Percentiles rank a stretch among this genome's conserved stretches.
These are phyloP conservation scores for Cinclus cinclus DNA, from an alignment of 2,113 vertebrate genomes.

Conservation along the genomic window DNA sequence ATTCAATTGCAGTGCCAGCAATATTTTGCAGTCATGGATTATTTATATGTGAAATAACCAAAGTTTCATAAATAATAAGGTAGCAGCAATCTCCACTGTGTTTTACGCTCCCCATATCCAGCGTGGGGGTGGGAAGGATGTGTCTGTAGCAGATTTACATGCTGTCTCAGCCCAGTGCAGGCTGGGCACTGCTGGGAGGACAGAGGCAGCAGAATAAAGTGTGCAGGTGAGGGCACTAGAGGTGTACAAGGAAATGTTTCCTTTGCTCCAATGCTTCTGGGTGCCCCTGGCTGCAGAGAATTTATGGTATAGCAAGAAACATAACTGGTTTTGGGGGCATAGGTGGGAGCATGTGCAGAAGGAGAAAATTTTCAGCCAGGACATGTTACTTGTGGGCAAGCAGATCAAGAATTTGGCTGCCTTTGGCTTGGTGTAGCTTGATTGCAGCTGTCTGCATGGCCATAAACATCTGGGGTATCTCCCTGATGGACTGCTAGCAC, in stretches of 20 bases:
- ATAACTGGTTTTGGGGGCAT: background rate
- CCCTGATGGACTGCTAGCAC: background rate
- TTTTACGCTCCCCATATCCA: background rate
- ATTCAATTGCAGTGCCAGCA: slow-evolving; percentile 64
- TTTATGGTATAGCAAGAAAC: background rate
- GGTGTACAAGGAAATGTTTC: background rate
- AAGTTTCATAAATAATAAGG: slow-evolving; percentile 79
- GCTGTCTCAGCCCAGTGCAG: background rate
- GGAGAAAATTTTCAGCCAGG: background rate
- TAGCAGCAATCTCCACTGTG: slow-evolving; percentile 24
- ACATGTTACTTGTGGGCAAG: background rate
- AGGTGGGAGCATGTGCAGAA: background rate
- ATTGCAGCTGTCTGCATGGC: background rate
- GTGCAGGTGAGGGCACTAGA: background rate
- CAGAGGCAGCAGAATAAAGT: background rate
- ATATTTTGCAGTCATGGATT: slow-evolving; percentile 75
- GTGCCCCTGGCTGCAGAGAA: background rate
- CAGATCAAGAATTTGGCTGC: background rate
- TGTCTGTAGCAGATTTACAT: background rate
- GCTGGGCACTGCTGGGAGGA: background rate
- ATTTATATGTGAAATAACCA: slow-evolving; percentile 77
- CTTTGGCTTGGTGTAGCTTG: background rate
- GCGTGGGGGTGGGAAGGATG: background rate
- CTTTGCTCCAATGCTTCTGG: background rate
- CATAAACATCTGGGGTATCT: background rate